A percentile compares a stretch with the other conserved stretches of the same genome.
These are phyloP conservation scores for Peromyscus aztecus DNA, from an alignment of 2,797 vertebrate genomes.

Conservation along the genomic window DNA sequence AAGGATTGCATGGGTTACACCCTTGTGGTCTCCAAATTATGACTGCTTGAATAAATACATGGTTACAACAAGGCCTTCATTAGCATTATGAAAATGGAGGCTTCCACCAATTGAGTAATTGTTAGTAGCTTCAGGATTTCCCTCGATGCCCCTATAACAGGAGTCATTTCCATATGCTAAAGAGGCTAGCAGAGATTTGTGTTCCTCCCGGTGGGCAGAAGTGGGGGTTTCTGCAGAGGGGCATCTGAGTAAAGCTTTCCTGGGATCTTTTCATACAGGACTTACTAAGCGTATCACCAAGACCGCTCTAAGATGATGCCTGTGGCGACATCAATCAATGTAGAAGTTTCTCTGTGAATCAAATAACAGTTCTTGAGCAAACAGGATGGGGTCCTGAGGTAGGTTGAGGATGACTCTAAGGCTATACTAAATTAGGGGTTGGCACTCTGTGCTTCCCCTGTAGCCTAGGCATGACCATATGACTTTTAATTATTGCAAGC, in stretches of 20 bases:
- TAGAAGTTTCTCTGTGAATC: not conserved
- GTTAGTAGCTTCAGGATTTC: slow-evolving; percentile 20
- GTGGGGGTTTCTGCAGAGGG: not conserved
- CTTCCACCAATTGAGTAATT: slow-evolving; percentile 62
- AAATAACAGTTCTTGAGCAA: not conserved
- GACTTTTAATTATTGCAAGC: not conserved
- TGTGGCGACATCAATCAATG: not conserved
- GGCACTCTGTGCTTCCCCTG: not conserved
- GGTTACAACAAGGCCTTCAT: slow-evolving; percentile 29
- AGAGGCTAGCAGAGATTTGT: not conserved
- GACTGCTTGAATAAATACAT: slow-evolving; percentile 53
- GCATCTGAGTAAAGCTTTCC: not conserved
- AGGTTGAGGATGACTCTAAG: not conserved
- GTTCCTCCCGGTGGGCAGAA: not conserved
- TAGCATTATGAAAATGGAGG: slow-evolving; percentile 50
- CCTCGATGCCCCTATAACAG: not conserved
- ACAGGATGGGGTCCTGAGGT: not conserved
- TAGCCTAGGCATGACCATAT: not conserved
- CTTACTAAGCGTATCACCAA: not conserved
- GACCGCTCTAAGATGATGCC: not conserved
- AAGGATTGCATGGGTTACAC: not conserved
- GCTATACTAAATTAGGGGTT: not conserved
- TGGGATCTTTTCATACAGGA: not conserved
- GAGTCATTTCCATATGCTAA: slow-evolving; percentile 56
- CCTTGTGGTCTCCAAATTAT: slow-evolving; percentile 38